These are phyloP conservation scores for Buceros bicornis DNA, from an alignment of 2,797 vertebrate species.

Conservation along the genomic window DNA sequence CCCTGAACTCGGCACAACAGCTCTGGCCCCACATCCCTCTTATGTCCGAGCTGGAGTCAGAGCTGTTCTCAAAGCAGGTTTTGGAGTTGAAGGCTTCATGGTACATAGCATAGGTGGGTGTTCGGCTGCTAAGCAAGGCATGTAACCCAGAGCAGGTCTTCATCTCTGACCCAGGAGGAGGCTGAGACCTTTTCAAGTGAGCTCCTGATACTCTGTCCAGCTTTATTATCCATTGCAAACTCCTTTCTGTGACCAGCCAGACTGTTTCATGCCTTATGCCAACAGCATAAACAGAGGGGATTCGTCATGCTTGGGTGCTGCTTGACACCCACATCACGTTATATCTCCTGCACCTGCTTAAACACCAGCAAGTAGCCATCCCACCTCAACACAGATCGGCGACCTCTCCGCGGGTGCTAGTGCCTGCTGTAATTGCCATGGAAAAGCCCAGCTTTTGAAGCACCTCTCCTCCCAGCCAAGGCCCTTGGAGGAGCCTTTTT, in stretches of 20 bases:
- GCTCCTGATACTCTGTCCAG: background rate
- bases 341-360: background rate
- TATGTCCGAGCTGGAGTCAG: background rate
- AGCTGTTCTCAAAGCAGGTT: background rate
- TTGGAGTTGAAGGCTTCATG: background rate
- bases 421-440: background rate
- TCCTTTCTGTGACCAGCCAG: fast-evolving
- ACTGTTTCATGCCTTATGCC: background rate
- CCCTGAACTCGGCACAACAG: background rate
- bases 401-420: background rate
- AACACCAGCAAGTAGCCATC: background rate
- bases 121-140: background rate
- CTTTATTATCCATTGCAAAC: background rate
- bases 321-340: background rate
- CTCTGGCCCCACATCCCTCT: background rate
- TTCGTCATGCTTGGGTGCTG: background rate
- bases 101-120: background rate
- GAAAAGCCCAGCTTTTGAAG: background rate
- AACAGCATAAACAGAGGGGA: background rate
- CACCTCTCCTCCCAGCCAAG: background rate
- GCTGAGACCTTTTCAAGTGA: background rate
- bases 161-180: background rate
- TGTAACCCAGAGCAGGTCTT: background rate
- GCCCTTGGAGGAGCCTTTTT: background rate
- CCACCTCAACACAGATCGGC: background rate